These are phyloP conservation scores for Papilio protenor DNA, from an alignment of 2,888 invertebrate species.

Conservation along the genomic window DNA sequence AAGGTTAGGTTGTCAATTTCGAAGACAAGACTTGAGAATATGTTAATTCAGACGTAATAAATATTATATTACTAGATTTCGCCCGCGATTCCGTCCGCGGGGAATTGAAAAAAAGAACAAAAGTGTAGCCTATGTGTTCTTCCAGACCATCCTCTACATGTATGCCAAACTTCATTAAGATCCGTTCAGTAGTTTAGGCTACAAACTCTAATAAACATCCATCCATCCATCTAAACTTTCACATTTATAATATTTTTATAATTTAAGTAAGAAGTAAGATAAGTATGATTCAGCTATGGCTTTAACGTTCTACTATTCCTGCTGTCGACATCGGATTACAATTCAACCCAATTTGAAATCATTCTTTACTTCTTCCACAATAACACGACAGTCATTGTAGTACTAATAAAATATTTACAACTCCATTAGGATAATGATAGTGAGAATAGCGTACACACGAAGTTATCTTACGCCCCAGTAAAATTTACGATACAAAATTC, in stretches of 20 bases:
- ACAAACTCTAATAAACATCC: no score
- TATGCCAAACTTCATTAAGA: no score
- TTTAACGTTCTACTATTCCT: neutral
- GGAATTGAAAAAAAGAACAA: no score
- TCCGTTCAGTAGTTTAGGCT: no score
- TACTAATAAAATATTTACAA: neutral
- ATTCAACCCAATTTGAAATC: neutral
- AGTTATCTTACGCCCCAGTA: neutral
- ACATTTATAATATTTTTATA: no score
- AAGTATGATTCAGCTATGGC: neutral
- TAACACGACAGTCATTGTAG: neutral
- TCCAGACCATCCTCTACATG: no score
- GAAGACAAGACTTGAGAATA: neutral
- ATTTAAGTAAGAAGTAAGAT: no score
- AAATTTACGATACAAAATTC: constrained; percentile 5
- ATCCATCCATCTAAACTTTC: no score
- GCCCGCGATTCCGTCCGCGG: no score
- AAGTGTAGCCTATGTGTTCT: no score
- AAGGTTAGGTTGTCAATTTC: neutral
- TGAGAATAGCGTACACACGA: neutral
- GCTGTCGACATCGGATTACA: neutral
- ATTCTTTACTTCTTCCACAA: neutral
- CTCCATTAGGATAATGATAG: neutral
- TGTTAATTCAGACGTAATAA: neutral
- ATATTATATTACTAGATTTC: no score